Evolutionary conservation across 1,140 invertebrate species (phyloP), one percentile per base, ranked within the genome.

Genomic region (Tetramorium simillimum): DNA sequence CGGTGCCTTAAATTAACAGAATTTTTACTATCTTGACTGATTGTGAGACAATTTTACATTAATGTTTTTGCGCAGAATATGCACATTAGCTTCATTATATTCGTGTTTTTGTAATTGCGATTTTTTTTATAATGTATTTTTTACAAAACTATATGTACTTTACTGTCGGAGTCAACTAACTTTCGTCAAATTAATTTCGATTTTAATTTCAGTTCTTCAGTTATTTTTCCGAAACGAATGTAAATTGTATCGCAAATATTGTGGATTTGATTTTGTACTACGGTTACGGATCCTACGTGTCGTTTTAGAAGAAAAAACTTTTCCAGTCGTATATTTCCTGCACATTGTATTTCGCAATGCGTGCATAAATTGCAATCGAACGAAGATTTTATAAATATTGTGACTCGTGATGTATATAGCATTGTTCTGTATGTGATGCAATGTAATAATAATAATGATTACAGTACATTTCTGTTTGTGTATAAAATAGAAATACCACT

Each of bases 1-100:
- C 65, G 65, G 90, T 92, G 91, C 87, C 90, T 92, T 89, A 40
- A 86, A 85, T 63, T 84, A 65, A 24, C 75, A 63, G 69, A 33
- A 7, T 67, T 76, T 12, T 84, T 33, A 24, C 18, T 7, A 84
- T 73, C 9, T 84, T 58, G 37, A 84, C 28, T 84, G n/a, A n/a
- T n/a, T n/a, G n/a, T n/a, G 33, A 33, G 33, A 75, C 3, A 46
- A 37, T 58, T 40, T 82, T 73, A 84, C 10, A 40, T 46, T 21
- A 75, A 49, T 28, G 51, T 84, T 84, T 84, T 73, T 72, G 3
- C 10, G 1, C 10, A 28, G 40, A 84, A 84, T 67, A 28, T 9
- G 33, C 46, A 81, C 46, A 24, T 53, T 24, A 69, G n/a, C 14
- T 51, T 80, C 21, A 16, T 65, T 80, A 37, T 24, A 67, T 67